Evolutionary conservation across 92 coral and sea anemone species (phyloP), one percentile per base, ranked within the genome.

Genomic region (Porites evermanni): DNA sequence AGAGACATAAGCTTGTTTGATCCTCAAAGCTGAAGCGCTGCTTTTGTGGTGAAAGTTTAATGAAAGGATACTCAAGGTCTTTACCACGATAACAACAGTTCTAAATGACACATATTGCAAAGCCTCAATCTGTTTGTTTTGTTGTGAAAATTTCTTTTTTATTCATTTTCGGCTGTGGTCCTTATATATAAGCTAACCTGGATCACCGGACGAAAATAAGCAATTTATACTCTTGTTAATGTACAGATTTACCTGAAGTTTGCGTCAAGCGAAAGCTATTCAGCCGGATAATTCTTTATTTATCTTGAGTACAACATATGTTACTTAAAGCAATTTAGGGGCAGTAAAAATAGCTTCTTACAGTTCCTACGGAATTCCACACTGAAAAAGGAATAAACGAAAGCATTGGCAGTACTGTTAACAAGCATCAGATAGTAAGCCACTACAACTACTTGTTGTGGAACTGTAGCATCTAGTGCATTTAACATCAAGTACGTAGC

Each of bases 341-440:
- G 84, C 38, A 32, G 13, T 3, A 63, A 64, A 61, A 90, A 77
- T 67, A 94, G 71, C 53, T 81, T 81, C 58, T 77, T 82, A 24
- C 98, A 94, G 75, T 87, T 90, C 64, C 79, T 86, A 59, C 98
- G 90, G 64, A 94, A 94, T 66, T 93, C 98, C 4, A 90, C 89
- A 82, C 98, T 94, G 88, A 94, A 87, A 75, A 94, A 94, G 32
- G 98, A 94, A 32, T 94, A 94, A 12, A 94, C 95, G 47, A 94
- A 94, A 7, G 98, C 92, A 53, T 94, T 94, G 51, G 94, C 91
- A 9, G 98, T 93, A 38, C 98, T 92, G 67, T 94, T 94, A 10
- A 90, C 94, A 56, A 94, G 78, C 98, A 94, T 94, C n/a, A 94
- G 85, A 71, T 90, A 92, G 75, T 94, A 94, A 4, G 95, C 96